A percentile compares a stretch with the other conserved stretches of the same genome.
Conservation (phyloP, 2,888 invertebrate genomes). For the Apotomis capreana region DNA sequence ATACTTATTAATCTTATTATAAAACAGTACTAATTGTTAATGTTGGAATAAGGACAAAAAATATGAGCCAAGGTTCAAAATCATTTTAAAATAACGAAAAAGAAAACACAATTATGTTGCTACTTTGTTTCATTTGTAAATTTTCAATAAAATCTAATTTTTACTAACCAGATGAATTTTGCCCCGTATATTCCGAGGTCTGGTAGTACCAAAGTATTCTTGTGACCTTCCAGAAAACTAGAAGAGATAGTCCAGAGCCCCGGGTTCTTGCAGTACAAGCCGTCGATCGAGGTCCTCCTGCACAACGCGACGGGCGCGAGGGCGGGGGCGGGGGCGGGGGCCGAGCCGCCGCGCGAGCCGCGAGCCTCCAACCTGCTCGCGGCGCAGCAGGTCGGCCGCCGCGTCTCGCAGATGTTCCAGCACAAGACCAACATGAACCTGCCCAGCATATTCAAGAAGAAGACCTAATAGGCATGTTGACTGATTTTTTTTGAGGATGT, state of each 20-base stretch:
- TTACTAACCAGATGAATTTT: too few species aligned
- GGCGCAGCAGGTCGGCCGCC: conserved; percentile 74
- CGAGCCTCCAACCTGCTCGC: conserved; percentile 63
- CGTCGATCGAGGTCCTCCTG: conserved; percentile 71
- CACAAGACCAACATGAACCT: conserved; percentile 77
- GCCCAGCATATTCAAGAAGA: conserved; percentile 80
- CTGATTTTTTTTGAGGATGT: too few species aligned
- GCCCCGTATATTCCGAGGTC: too few species aligned
- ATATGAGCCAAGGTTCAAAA: too few species aligned
- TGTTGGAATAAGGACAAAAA: too few species aligned
- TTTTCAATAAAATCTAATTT: too few species aligned
- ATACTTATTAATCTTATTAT: too few species aligned
- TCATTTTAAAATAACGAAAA: too few species aligned
- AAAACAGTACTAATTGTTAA: too few species aligned
- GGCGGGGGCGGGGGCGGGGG: background rate
- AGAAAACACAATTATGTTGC: too few species aligned
- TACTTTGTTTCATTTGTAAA: too few species aligned
- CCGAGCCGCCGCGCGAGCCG: conserved; percentile 48
- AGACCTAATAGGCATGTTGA: conserved; percentile 58
- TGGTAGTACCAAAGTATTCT: too few species aligned
- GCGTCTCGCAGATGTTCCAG: conserved; percentile 79
- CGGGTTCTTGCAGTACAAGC: conserved; percentile 65
- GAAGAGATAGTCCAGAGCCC: conserved; percentile 72
- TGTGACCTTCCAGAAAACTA: conserved; percentile 62
- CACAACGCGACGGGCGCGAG: conserved; percentile 59